Conservation (phyloP, 2,113 vertebrate genomes). For the Microcebus jonahi region DNA sequence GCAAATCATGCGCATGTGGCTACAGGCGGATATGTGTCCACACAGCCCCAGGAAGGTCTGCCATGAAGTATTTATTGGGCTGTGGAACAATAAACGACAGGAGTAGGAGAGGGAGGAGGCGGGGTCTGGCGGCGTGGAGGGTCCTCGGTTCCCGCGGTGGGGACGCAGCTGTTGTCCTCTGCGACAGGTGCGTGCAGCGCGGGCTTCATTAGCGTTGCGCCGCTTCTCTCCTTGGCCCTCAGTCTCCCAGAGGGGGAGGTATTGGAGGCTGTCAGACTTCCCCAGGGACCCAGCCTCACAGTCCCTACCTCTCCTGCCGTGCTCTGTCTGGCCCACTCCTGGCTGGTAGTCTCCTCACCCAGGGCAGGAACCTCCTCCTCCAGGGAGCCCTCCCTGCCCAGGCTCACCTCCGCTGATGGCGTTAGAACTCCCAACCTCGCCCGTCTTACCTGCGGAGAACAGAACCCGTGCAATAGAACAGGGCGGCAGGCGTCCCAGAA, state of each 20-base stretch:
- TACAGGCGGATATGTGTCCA: neutral
- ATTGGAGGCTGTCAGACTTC: neutral
- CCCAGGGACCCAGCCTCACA: neutral
- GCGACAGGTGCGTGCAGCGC: fast-evolving
- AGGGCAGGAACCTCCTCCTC: neutral
- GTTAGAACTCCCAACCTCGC: neutral
- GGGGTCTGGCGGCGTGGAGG: neutral
- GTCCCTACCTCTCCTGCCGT: fast-evolving
- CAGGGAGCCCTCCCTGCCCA: neutral
- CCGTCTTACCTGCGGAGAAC: neutral
- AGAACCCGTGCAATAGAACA: neutral
- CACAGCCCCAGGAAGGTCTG: neutral
- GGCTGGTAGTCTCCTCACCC: neutral
- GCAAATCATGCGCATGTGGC: neutral
- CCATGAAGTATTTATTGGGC: neutral
- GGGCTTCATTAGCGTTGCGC: neutral
- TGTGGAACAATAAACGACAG: neutral
- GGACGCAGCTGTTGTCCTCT: neutral
- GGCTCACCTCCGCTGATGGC: neutral
- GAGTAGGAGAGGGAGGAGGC: neutral
- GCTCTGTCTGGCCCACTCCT: neutral
- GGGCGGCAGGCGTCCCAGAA: neutral
- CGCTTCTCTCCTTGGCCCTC: no score
- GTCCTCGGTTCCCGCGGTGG: fast-evolving
- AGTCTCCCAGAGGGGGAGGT: neutral